Conservation (phyloP, 2,888 invertebrate genomes). For the Chymomyza caudatula region DNA sequence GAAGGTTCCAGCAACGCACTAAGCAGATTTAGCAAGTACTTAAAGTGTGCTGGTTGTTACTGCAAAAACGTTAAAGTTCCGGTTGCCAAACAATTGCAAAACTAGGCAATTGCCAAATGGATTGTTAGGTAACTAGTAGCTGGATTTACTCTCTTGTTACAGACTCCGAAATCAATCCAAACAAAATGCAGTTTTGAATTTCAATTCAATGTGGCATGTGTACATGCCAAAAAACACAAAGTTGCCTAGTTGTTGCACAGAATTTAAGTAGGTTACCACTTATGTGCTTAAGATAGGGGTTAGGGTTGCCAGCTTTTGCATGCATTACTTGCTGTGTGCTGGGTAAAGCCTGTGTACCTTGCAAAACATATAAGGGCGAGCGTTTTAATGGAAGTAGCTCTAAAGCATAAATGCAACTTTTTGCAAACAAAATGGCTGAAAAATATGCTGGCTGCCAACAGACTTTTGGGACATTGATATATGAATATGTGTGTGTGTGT, state of each 20-base stretch:
- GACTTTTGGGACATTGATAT: not conserved
- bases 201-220: conserved; percentile 32
- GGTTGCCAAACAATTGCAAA: not conserved
- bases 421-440: conserved; percentile 17
- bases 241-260: not conserved
- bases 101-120: not conserved
- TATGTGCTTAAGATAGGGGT: not conserved
- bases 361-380: not conserved
- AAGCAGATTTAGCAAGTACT: not conserved
- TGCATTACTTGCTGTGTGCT: conserved; percentile 31
- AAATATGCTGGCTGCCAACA: conserved; percentile 27
- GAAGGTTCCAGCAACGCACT: not conserved
- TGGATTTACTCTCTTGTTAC: not conserved
- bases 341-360: not conserved
- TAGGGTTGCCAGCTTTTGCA: conserved; percentile 36
- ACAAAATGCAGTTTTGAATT: conserved; percentile 40
- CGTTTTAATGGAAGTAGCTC: not conserved
- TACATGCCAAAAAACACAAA: not conserved
- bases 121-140: not conserved
- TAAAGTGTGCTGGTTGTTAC: not conserved
- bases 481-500: not conserved
- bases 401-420: conserved; percentile 4
- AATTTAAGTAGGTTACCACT: not conserved
- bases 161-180: conserved; percentile 21
- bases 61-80: conserved; percentile 16